A percentile compares a stretch with the other conserved stretches of the same genome.
These are phyloP conservation scores for Prunella himalayana DNA, from an alignment of 2,113 vertebrate species.

Conservation along the genomic window DNA sequence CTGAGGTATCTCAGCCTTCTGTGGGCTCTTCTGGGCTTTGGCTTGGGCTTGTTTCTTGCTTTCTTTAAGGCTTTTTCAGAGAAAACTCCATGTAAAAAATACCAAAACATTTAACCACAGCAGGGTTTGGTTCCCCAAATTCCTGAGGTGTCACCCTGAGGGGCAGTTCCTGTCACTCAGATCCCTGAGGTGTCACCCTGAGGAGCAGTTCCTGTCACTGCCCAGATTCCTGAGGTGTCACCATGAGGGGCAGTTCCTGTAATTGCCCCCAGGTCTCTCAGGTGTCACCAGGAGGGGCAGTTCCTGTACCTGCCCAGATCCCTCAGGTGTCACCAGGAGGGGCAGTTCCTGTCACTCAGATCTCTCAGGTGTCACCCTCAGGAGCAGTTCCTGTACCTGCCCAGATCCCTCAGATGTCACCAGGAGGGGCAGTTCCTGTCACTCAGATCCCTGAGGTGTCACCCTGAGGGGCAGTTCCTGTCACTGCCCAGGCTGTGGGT, in stretches of 20 bases:
- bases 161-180: background rate
- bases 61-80: background rate
- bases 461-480: background rate
- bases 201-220: background rate
- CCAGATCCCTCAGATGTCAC: background rate
- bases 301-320: background rate
- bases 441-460: background rate
- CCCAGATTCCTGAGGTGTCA: rapidly evolving
- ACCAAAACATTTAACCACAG: no score
- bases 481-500: rapidly evolving
- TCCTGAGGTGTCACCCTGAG: rapidly evolving
- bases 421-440: background rate
- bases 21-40: background rate
- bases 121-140: background rate
- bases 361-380: no score
- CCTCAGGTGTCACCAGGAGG: background rate
- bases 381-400: background rate
- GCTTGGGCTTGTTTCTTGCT: background rate
- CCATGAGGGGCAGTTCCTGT: background rate
- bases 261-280: no score
- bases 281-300: background rate
- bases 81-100: background rate
- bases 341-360: background rate
- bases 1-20: background rate
- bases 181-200: background rate